Conservation (phyloP, 2,888 invertebrate genomes). For the Sarcophaga subvicina region DNA sequence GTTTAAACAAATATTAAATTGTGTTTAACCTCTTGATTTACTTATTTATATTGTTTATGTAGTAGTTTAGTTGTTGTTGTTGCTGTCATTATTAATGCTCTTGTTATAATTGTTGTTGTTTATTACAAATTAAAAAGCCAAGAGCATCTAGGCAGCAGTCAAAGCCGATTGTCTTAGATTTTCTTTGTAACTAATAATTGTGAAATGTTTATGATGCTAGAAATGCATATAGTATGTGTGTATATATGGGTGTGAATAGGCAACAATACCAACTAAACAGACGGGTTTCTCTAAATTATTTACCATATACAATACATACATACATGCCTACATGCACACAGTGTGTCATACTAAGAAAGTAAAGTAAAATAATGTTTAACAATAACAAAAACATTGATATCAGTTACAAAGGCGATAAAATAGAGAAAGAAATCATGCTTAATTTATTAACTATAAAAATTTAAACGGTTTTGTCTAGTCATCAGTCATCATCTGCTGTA, state of each 20-base stretch:
- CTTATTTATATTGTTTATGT: neutral
- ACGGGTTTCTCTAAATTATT: conserved; percentile 55
- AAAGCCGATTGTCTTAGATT: too few relatives aligned
- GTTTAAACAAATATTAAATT: conserved; percentile 45
- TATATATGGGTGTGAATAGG: too few relatives aligned
- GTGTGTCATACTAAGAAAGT: neutral
- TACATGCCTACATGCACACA: neutral
- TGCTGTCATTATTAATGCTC: neutral
- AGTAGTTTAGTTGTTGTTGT: neutral
- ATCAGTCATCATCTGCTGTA: conserved; percentile 33
- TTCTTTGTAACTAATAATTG: too few relatives aligned
- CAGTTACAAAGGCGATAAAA: conserved; percentile 4
- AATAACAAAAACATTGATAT: neutral
- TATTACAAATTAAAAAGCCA: too few relatives aligned
- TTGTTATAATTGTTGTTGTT: conserved; percentile 19
- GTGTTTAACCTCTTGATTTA: conserved; percentile 36
- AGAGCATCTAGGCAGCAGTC: too few relatives aligned
- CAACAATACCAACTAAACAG: conserved; percentile 23
- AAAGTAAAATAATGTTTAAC: neutral
- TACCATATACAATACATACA: neutral
- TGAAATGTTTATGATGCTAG: too few relatives aligned
- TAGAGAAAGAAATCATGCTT: conserved; percentile 37
- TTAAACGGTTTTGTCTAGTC: conserved; percentile 53
- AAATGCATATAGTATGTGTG: too few relatives aligned
- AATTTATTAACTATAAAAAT: conserved; percentile 49